These are phyloP conservation scores for Oreohelix idahoensis DNA, from an alignment of 1,140 invertebrate species.

Conservation along the genomic window DNA sequence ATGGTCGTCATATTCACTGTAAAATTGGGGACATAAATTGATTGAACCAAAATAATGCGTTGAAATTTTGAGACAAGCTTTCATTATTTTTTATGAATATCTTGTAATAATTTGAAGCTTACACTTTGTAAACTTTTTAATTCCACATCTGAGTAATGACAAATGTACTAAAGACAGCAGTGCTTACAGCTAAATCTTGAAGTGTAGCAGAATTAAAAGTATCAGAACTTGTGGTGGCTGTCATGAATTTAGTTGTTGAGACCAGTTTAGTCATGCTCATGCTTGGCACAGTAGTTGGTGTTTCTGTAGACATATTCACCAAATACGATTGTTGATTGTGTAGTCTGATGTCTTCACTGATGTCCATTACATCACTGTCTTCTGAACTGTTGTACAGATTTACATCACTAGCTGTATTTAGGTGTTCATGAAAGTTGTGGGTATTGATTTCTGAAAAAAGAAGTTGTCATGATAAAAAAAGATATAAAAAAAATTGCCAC, in stretches of 20 bases:
- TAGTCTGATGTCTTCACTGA: not conserved
- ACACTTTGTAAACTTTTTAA: too few relatives aligned
- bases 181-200: not conserved
- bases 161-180: not conserved
- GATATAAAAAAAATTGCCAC: too few relatives aligned
- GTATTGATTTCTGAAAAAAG: not conserved
- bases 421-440: not conserved
- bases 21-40: too few relatives aligned
- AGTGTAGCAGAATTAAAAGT: not conserved
- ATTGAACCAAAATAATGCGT: too few relatives aligned
- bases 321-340: not conserved
- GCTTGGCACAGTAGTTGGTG: not conserved
- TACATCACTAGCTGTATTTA: not conserved
- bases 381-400: not conserved
- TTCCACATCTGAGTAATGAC: too few relatives aligned
- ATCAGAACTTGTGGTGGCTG: not conserved
- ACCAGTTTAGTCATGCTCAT: not conserved
- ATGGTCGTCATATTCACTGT: too few relatives aligned
- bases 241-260: not conserved
- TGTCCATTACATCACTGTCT: not conserved
- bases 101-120: too few relatives aligned
- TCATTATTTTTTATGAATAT: too few relatives aligned
- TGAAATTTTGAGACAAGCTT: too few relatives aligned
- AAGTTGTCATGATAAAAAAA: not conserved
- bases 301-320: not conserved